Base-by-base conservation (phyloP, 2,888 invertebrate species). In the Epicampocera succincta region DNA sequence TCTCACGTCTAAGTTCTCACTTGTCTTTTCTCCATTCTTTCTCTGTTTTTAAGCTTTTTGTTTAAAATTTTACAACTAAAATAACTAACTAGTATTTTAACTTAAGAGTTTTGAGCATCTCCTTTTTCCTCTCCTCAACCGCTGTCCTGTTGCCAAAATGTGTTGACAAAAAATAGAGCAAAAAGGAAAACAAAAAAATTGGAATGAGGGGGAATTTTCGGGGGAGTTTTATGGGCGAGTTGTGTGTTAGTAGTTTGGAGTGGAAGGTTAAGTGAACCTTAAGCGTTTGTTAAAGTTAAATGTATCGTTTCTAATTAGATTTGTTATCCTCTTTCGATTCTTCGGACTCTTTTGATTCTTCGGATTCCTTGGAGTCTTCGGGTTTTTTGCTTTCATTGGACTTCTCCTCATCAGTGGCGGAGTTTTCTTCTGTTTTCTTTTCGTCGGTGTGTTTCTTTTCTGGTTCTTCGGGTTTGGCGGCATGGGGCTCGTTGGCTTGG, bases 401-500 rank as follows among this genome's bases (percentile, higher is more conserved):
- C 46, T 81, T 75, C 25, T 73, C 71, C 38, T 83, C 83, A 46
- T 77, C 83, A 56, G 61, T 66, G 17, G 81, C 75, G 17, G 81
- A 80, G 50, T 73, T 75, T 33, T 73, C 68, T 44, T 81, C 83
- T 8, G 46, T 9, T 50, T 78, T 82, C 54, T 75, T 78, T 56
- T 60, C 40, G 17, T 82, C 82, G 46, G 69, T 5, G 8, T 3
- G 33, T 46, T 75, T 66, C 60, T 74, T 79, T 77, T 74, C 80
- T 58, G 56, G 60, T 86, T 87, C 81, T 91, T 84, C 85, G 89
- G 88, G 68, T 89, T 88, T 86, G 90, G 92, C 84, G 89, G 91
- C 44, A 29, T 65, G 72, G n/a, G 29, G 15, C 90, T 85, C 85
- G 91, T 92, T 87, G 21, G 92, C 85, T 89, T 91, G 66, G 89